These are phyloP conservation scores for Capricornis sumatraensis DNA, from an alignment of 2,113 vertebrate species.

Conservation along the genomic window DNA sequence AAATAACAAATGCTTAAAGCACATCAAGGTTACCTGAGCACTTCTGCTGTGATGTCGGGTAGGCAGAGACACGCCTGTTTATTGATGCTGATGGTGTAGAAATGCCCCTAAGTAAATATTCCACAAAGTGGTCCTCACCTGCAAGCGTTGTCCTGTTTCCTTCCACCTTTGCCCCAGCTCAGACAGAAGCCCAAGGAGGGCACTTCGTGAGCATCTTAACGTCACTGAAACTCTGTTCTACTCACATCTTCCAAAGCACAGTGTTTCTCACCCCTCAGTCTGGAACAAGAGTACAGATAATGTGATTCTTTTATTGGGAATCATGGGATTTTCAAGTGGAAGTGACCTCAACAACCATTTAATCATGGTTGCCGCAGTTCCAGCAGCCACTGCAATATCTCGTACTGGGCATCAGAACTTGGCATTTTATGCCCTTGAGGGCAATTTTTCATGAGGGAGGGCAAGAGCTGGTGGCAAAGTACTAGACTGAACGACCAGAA, in stretches of 20 bases:
- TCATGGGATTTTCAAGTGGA: background rate
- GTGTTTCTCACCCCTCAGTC: background rate
- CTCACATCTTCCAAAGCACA: background rate
- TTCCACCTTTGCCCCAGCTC: background rate
- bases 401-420: background rate
- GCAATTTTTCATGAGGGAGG: background rate
- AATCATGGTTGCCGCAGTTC: background rate
- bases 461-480: background rate
- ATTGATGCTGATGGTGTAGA: constrained; percentile 39
- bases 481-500: background rate
- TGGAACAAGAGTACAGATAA: background rate
- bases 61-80: constrained; percentile 57
- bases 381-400: background rate
- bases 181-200: background rate
- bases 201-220: background rate
- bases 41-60: constrained; percentile 30
- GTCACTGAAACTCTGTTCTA: background rate
- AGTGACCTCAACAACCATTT: background rate
- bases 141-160: background rate
- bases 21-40: constrained; percentile 62
- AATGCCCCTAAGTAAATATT: background rate
- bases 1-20: constrained; percentile 73
- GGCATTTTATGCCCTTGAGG: background rate
- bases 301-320: background rate
- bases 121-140: background rate